Conservation (phyloP, 2,888 invertebrate genomes). For the Drosophila paracracens region DNA sequence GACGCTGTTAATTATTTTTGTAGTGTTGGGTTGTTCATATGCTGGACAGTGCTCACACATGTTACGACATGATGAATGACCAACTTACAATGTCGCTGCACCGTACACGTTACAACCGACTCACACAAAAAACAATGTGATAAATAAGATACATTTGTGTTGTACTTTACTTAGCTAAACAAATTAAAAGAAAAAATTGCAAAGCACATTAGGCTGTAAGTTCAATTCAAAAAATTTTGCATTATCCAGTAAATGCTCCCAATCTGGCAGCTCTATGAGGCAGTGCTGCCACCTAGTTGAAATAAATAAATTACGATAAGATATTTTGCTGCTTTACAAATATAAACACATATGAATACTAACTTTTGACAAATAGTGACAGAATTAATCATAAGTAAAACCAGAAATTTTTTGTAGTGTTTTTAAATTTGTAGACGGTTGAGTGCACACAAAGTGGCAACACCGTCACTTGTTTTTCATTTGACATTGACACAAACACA, state of each 20-base stretch:
- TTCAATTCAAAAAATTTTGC: not conserved
- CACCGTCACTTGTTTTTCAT: slow-evolving; percentile 83
- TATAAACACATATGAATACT: not conserved
- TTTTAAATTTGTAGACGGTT: slow-evolving; percentile 16
- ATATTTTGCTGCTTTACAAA: slow-evolving; percentile 2
- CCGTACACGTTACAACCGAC: slow-evolving; percentile 6
- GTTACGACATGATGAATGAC: slow-evolving; percentile 13
- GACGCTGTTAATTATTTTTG: slow-evolving; percentile 74
- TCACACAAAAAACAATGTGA: not conserved
- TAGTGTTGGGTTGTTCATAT: slow-evolving; percentile 59
- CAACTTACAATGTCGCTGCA: not conserved
- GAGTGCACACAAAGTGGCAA: slow-evolving; percentile 61
- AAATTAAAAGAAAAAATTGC: not conserved
- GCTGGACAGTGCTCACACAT: slow-evolving; percentile 16
- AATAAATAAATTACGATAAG: not conserved
- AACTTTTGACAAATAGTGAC: slow-evolving; percentile 6
- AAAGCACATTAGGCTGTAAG: not conserved
- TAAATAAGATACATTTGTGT: not conserved
- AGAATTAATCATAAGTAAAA: not conserved
- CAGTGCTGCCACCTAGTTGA: slow-evolving; percentile 39
- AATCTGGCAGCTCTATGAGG: slow-evolving; percentile 16
- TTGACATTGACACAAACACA: slow-evolving; percentile 83
- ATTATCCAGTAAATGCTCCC: not conserved
- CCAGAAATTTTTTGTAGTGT: not conserved
- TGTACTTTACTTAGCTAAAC: too few species aligned